Evolutionary conservation across 2,113 vertebrate species (phyloP).

Genomic region (Paracanthobrama guichenoti): DNA sequence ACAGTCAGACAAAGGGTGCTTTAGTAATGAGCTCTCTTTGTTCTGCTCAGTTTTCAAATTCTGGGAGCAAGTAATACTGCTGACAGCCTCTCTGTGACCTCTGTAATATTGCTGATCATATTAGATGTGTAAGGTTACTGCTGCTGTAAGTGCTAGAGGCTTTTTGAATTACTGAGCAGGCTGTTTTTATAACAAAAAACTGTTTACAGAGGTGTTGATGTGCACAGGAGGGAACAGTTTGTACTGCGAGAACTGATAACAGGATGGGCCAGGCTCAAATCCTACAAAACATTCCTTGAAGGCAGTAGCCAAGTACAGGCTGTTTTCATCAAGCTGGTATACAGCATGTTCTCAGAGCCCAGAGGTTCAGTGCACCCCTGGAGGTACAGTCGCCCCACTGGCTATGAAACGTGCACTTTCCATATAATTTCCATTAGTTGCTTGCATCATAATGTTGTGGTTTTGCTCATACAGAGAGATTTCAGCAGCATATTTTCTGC

Average conservation of each 20-base stretch:
- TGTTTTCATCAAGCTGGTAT: background rate
- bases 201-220: background rate
- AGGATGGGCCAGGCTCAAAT: background rate
- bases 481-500: background rate
- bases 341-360: background rate
- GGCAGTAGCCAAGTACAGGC: background rate
- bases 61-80: constrained; percentile 13
- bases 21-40: constrained; percentile 7
- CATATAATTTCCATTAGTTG: background rate
- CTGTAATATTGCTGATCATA: constrained; percentile 32
- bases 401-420: background rate
- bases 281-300: constrained; percentile 33
- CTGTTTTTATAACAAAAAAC: constrained; percentile 13
- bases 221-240: constrained; percentile 14
- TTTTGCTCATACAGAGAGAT: background rate
- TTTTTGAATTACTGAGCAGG: background rate
- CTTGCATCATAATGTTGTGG: background rate
- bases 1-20: background rate
- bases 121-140: constrained; percentile 32
- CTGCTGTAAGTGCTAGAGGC: background rate
- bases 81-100: constrained; percentile 33
- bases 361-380: background rate
- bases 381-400: background rate
- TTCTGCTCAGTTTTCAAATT: background rate
- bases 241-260: background rate